Evolutionary conservation across 1,140 invertebrate species (phyloP).

Genomic region (Galendromus occidentalis): DNA sequence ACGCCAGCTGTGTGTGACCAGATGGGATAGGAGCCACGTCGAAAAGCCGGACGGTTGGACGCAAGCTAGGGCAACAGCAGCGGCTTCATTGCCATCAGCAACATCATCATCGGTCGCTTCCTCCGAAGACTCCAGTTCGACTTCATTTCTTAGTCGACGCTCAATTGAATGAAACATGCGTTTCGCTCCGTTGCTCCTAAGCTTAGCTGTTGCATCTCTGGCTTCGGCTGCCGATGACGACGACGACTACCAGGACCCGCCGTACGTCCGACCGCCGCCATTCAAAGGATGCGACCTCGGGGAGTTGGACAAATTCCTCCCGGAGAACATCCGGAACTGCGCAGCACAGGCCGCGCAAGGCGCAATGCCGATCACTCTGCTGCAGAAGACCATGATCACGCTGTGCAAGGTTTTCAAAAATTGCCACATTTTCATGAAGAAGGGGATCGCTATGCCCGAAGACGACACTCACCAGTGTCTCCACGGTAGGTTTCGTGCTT

Average conservation of each 20-base stretch:
- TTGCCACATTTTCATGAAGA: background rate
- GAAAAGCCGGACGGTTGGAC: too few relatives aligned
- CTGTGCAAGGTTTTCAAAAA: conserved; percentile 1
- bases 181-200: too few relatives aligned
- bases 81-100: background rate
- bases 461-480: background rate
- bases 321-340: background rate
- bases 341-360: background rate
- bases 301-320: background rate
- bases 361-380: background rate
- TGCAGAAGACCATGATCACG: background rate
- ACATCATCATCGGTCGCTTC: background rate
- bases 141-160: background rate
- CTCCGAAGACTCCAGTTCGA: background rate
- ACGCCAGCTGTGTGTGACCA: too few relatives aligned
- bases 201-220: too few relatives aligned
- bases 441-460: background rate
- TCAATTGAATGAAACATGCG: background rate
- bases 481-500: background rate
- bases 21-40: too few relatives aligned
- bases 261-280: background rate
- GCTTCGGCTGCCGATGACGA: background rate
- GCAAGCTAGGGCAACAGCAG: background rate
- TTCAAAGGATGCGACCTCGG: background rate
- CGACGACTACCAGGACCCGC: background rate